A percentile compares a stretch with the other conserved stretches of the same genome.
Evolutionary conservation across 2,797 vertebrate genomes (phyloP).

Genomic region (Trematomus bernacchii): DNA sequence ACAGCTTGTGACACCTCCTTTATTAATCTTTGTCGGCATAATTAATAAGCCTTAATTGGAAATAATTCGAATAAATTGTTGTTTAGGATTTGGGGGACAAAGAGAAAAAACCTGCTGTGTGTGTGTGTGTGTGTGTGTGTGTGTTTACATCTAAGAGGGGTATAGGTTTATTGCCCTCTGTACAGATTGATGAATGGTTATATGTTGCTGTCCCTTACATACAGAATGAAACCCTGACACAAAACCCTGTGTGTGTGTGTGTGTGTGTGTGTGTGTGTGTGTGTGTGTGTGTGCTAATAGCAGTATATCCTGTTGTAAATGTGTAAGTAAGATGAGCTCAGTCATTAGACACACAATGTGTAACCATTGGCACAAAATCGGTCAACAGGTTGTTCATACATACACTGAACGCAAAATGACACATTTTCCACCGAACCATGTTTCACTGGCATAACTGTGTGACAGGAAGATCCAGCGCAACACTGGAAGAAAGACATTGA

Average conservation of each 20-base stretch:
- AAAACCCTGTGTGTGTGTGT: neutral
- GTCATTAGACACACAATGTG: constrained; percentile 50
- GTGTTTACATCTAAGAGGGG: neutral
- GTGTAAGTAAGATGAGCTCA: constrained; percentile 54
- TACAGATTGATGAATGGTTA: constrained; percentile 46
- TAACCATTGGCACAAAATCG: neutral
- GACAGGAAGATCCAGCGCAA: neutral
- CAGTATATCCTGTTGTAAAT: constrained; percentile 20
- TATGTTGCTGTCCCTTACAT: constrained; percentile 11
- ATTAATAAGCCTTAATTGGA: constrained; percentile 64
- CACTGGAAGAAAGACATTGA: neutral
- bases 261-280: neutral
- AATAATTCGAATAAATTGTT: constrained; percentile 61
- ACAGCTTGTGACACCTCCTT: constrained; percentile 60
- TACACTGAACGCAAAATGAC: neutral
- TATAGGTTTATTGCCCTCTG: constrained; percentile 22
- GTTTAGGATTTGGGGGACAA: constrained; percentile 51
- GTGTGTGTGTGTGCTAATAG: constrained; percentile 5
- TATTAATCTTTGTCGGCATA: constrained; percentile 68
- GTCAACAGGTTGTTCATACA: too few species aligned
- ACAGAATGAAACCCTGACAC: constrained; percentile 42
- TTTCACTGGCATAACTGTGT: constrained; percentile 2
- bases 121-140: constrained; percentile 38
- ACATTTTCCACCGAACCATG: neutral
- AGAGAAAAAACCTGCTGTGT: constrained; percentile 72